Evolutionary conservation across 2,888 invertebrate genomes (phyloP), one percentile per base, ranked within the genome.

Genomic region (Pyralis farinalis): DNA sequence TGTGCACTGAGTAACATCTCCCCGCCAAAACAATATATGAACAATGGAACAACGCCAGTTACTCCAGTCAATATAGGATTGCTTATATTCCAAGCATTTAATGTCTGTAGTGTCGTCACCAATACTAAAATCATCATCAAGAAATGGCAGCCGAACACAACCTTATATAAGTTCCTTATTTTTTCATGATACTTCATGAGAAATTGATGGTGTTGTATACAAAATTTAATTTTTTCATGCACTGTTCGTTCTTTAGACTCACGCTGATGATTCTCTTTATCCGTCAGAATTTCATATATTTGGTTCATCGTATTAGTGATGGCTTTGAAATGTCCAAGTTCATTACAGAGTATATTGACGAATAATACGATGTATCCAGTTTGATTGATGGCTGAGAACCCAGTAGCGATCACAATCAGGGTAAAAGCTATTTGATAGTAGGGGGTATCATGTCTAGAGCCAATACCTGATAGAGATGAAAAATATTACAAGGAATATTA

Each of bases 1-100:
- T 66, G 63, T 7, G 78, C 77, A 1, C 62, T 56, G 44, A 73
- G 65, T 22, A 79, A 47, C 45, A 76, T 42, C 43, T 78, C 78
- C 0, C 79, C 79, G 0, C 79, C 79, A 28, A 78, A 79, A 48
- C 79, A 79, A 45, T 79, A 79, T 22, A 79, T 57, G 34, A 76
- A 63, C 44, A 79, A 44, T 0, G 79, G 79, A 55, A 72, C 56
- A 7, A 70, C 62, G 6, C 70, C 77, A 0, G 78, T 74, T 0
- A 58, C 53, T 1, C 67, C 73, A 0, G 78, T 69, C 31, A 79
- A 36, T 25, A 75, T 56, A 0, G 78, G 73, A 42, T 76, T 78
- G 20, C 68, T 58, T 1, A 71, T 36, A 35, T 71, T 66, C 79
- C 78, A 77, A 1, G 60, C 60, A 33, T 68, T 71, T 51, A 77